These are phyloP conservation scores for Yponomeuta evonymella DNA, from an alignment of 2,888 invertebrate genomes.

Conservation along the genomic window DNA sequence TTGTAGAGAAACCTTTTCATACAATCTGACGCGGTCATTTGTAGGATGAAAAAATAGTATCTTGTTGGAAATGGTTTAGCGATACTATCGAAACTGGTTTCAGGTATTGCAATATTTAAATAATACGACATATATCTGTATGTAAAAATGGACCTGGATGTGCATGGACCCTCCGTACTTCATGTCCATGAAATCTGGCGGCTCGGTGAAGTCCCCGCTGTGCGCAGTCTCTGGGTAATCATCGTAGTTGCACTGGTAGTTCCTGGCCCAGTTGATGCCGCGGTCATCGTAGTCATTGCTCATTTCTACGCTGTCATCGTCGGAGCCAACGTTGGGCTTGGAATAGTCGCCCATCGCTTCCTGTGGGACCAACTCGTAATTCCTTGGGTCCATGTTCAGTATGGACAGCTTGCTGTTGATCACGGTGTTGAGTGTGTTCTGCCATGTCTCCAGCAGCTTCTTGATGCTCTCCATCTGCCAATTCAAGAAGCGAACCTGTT, in stretches of 20 bases:
- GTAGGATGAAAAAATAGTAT: too few relatives aligned
- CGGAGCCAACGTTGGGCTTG: conserved; percentile 41
- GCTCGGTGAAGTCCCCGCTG: neutral
- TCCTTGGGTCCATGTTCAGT: neutral
- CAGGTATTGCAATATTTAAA: too few relatives aligned
- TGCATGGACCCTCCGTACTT: neutral
- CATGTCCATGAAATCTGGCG: neutral
- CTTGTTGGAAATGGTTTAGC: too few relatives aligned
- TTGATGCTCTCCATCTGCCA: conserved; percentile 58
- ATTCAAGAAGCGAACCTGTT: conserved; percentile 2
- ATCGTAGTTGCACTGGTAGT: conserved; percentile 8
- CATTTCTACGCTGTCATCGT: conserved; percentile 46
- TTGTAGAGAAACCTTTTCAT: too few relatives aligned
- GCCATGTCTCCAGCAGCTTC: conserved; percentile 59
- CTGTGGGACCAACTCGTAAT: conserved; percentile 35
- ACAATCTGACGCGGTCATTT: too few relatives aligned
- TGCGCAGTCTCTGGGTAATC: neutral
- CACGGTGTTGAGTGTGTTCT: conserved; percentile 54
- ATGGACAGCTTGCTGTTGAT: conserved; percentile 45
- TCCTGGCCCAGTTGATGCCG: conserved; percentile 6
- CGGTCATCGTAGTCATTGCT: conserved; percentile 25
- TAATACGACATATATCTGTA: too few relatives aligned
- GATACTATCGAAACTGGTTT: too few relatives aligned
- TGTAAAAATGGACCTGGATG: neutral
- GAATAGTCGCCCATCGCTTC: conserved; percentile 61